These are phyloP conservation scores for Pegoplata infirma DNA, from an alignment of 2,888 invertebrate species.

Conservation along the genomic window DNA sequence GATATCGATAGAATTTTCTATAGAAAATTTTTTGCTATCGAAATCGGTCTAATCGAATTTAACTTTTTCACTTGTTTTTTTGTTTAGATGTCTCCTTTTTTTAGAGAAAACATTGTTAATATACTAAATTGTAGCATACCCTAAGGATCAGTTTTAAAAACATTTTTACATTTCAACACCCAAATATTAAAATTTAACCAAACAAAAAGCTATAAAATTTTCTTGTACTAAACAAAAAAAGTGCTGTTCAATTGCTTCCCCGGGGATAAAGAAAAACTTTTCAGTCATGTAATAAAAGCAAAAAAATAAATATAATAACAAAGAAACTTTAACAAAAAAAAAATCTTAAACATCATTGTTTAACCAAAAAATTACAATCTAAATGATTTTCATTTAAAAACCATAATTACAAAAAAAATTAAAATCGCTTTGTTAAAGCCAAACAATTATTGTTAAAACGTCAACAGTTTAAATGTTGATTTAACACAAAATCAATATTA, in stretches of 20 bases:
- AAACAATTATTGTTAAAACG: constrained; percentile 18
- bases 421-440: background rate
- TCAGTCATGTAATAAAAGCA: constrained; percentile 7
- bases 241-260: constrained; percentile 2
- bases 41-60: too few species aligned
- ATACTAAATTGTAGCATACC: constrained; percentile 22
- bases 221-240: background rate
- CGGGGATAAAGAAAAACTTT: constrained; percentile 11
- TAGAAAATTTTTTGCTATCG: too few species aligned
- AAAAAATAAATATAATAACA: background rate
- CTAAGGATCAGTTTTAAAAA: constrained; percentile 7
- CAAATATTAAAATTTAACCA: background rate
- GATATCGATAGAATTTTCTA: too few species aligned
- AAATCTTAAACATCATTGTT: background rate
- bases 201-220: background rate
- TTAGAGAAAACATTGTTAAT: background rate
- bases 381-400: background rate
- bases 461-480: constrained; percentile 38
- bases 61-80: background rate
- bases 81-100: background rate
- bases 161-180: constrained; percentile 19
- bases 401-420: background rate
- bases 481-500: constrained; percentile 35
- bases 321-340: background rate
- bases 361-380: background rate